Evolutionary conservation across 2,113 vertebrate genomes (phyloP).

Genomic region (Ceratotherium simum): DNA sequence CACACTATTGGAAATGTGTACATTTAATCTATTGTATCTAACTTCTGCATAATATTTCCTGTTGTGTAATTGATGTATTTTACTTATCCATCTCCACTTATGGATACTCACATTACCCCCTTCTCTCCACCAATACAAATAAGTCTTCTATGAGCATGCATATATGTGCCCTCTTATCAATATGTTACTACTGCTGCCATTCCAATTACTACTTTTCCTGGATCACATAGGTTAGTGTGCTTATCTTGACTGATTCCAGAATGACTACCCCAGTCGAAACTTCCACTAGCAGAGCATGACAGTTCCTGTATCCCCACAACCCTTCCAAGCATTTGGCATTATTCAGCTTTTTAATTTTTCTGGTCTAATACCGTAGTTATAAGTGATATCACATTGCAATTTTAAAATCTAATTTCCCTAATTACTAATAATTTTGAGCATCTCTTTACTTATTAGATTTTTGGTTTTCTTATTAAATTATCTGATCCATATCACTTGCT

Average conservation of each 20-base stretch:
- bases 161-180: background rate
- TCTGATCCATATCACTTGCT: background rate
- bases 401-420: background rate
- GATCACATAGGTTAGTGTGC: background rate
- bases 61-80: background rate
- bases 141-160: background rate
- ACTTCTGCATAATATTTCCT: background rate
- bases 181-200: background rate
- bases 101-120: background rate
- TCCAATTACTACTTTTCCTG: background rate
- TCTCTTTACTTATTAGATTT: background rate
- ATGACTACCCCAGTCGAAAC: background rate
- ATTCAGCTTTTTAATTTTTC: background rate
- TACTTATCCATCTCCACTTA: background rate
- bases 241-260: background rate
- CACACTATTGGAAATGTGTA: background rate
- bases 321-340: background rate
- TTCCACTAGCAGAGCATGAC: background rate
- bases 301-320: background rate
- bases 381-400: background rate
- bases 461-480: background rate
- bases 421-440: background rate
- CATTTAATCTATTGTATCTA: background rate
- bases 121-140: background rate
- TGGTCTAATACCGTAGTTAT: background rate